A percentile compares a stretch with the other conserved stretches of the same genome.
Evolutionary conservation across 2,888 invertebrate genomes (phyloP).

Genomic region (Aradus depressus): DNA sequence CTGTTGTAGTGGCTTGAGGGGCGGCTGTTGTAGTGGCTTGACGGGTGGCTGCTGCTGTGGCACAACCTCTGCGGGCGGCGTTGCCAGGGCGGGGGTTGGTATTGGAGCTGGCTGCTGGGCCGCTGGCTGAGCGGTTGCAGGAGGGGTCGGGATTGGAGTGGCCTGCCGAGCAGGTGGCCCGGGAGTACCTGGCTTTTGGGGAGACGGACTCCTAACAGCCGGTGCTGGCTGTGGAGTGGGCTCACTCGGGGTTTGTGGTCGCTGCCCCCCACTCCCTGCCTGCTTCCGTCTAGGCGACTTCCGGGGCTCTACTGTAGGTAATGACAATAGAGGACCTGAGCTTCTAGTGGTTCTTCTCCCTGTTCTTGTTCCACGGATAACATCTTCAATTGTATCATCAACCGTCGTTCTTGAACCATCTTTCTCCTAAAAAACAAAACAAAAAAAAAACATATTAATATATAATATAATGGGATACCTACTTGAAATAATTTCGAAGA

Average conservation of each 20-base stretch:
- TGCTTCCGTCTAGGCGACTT: constrained; percentile 29
- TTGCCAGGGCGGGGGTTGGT: constrained; percentile 5
- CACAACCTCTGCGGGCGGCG: neutral
- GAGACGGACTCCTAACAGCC: constrained; percentile 4
- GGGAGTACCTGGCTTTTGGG: constrained; percentile 15
- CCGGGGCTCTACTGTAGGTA: constrained; percentile 35
- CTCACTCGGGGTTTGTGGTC: neutral
- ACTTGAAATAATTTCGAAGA: neutral
- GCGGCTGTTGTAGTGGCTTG: constrained; percentile 22
- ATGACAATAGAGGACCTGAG: constrained; percentile 24
- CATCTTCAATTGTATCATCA: constrained; percentile 84
- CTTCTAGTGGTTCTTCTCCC: constrained; percentile 26
- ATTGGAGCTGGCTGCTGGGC: constrained; percentile 16
- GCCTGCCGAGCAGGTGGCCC: constrained; percentile 29
- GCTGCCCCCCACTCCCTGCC: too few relatives aligned
- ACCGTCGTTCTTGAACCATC: constrained; percentile 56
- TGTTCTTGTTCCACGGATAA: constrained; percentile 50
- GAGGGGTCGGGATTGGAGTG: constrained; percentile 17
- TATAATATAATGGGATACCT: neutral
- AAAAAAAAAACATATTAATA: constrained; percentile 3
- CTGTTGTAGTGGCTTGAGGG: constrained; percentile 29
- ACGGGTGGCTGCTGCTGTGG: constrained; percentile 6
- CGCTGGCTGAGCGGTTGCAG: constrained; percentile 16
- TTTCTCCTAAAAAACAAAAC: constrained; percentile 30
- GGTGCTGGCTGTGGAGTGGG: constrained; percentile 1